Conservation (phyloP, 2,113 vertebrate species). For the Epinephelus lanceolatus region DNA sequence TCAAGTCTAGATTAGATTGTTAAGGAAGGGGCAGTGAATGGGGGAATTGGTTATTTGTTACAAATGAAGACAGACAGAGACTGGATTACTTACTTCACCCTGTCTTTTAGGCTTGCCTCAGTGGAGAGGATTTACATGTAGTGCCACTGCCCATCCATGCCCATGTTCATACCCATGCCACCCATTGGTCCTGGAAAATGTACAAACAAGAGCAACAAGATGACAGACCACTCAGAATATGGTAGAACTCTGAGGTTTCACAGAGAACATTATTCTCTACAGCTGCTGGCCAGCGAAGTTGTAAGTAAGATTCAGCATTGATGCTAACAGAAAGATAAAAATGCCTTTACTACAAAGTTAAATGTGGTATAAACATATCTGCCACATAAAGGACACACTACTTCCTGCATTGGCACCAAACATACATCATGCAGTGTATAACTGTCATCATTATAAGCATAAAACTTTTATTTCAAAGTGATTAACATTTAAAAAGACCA, state of each 20-base stretch:
- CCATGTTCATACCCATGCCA: constrained; percentile 99
- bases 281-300: not conserved
- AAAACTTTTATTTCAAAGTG: too few relatives aligned
- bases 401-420: too few relatives aligned
- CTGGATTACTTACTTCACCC: constrained; percentile 90
- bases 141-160: constrained; percentile 99
- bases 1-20: not conserved
- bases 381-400: too few relatives aligned
- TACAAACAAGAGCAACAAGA: constrained; percentile 52
- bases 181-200: constrained; percentile 94
- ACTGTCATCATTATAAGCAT: too few relatives aligned
- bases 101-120: constrained; percentile 86
- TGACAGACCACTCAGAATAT: not conserved
- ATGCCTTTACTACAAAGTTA: not conserved
- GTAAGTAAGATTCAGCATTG: not conserved
- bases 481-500: not conserved
- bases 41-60: not conserved
- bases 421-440: too few relatives aligned
- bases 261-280: too few relatives aligned
- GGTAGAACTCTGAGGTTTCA: not conserved
- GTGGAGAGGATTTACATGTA: constrained; percentile 95
- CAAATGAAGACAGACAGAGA: not conserved
- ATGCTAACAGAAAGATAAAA: not conserved
- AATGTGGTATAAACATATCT: not conserved
- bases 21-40: not conserved